Evolutionary conservation across 92 coral and sea anemone genomes (phyloP).

Genomic region (Actinernus sp.): DNA sequence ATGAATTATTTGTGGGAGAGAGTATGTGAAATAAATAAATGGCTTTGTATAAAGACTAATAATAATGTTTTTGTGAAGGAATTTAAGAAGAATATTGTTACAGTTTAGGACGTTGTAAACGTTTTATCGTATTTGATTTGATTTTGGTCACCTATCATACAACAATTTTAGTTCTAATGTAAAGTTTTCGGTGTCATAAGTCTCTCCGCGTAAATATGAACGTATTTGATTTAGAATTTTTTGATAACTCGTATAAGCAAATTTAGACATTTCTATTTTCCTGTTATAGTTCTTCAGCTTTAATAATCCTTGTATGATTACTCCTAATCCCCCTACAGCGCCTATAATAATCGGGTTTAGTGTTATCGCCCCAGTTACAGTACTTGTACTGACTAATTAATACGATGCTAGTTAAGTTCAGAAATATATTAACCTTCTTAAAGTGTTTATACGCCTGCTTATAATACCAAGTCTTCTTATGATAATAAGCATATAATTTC

Average conservation of each 20-base stretch:
- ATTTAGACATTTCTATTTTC: conserved; percentile 20
- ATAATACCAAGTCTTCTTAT: conserved; percentile 1
- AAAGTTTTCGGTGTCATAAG: no score
- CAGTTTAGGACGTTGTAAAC: no score
- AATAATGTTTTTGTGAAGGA: no score
- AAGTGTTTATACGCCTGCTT: conserved; percentile 10
- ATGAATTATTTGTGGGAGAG: no score
- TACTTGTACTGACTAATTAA: not conserved
- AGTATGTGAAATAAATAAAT: no score
- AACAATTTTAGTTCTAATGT: no score
- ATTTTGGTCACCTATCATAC: no score
- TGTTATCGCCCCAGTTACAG: conserved; percentile 1
- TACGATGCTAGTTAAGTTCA: not conserved
- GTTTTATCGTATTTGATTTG: no score
- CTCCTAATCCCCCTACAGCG: conserved; percentile 11
- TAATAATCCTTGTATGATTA: conserved; percentile 1
- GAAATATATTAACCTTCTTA: not conserved
- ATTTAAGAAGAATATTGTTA: no score
- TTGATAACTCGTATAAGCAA: conserved; percentile 7
- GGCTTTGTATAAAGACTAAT: no score
- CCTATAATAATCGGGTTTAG: conserved; percentile 30
- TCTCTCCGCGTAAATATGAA: no score
- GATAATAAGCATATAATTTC: conserved; percentile 4
- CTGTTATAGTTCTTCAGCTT: not conserved
- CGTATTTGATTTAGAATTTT: not conserved